Conservation (phyloP, 2,797 vertebrate species). For the Loriculus beryllinus region DNA sequence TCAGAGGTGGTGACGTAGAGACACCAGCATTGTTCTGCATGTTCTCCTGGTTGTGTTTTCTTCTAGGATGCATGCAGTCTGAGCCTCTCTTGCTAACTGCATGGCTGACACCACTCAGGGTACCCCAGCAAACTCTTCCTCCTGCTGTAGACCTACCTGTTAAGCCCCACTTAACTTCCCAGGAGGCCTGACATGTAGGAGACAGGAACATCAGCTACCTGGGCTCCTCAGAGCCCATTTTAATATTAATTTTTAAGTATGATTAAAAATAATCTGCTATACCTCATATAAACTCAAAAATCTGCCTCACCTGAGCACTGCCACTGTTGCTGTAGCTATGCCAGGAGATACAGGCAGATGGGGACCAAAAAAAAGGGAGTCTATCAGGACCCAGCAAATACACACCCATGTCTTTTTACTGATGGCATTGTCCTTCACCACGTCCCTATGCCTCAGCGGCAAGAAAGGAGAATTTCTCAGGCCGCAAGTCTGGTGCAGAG, state of each 20-base stretch:
- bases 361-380: too few species aligned
- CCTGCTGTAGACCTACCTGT: background rate
- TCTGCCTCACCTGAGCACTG: background rate
- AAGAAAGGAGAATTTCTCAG: background rate
- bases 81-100: background rate
- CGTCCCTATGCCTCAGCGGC: background rate
- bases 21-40: background rate
- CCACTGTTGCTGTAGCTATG: background rate
- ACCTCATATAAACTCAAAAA: background rate
- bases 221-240: background rate
- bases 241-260: background rate
- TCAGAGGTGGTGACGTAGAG: background rate
- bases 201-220: background rate
- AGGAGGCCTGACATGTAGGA: background rate
- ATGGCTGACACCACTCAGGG: background rate
- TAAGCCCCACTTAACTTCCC: background rate
- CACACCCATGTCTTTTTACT: background rate
- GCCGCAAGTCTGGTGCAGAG: background rate
- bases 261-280: background rate
- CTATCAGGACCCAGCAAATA: background rate
- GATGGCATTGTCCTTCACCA: background rate
- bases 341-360: background rate
- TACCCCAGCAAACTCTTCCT: background rate
- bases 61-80: accelerated
- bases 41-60: background rate